Base-by-base conservation (phyloP, 1,140 invertebrate species). In the Nebria ingens region DNA sequence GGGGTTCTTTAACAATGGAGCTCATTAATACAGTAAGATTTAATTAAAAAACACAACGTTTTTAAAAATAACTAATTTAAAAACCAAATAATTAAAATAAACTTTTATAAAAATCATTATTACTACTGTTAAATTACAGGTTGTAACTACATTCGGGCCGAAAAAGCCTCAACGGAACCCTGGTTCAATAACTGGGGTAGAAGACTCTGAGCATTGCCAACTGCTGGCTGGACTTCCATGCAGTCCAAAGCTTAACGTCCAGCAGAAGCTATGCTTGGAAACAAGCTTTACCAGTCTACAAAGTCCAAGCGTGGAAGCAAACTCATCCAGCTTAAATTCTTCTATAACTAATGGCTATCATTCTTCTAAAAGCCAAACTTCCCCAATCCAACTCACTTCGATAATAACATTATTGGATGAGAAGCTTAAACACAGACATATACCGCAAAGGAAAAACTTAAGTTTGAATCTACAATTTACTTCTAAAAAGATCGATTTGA, bases 201-300 rank as follows among this genome's bases (percentile, higher is more conserved):
- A 25, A 1, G 62, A 71, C 53, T 45, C 62, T 11, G 61, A 68
- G 55, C 62, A 67, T 54, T 56, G 64, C 57, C 60, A 67, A 56
- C 51, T 71, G 60, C 38, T 58, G 58, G 50, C 71, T 67, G 59
- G 67, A 59, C 59, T 62, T 61, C 29, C 65, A 64, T 64, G 64
- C 53, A 64, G 64, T 53, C 60, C 69, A 55, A 71, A 65, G 57
- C 69, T 70, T 56, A 79, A 71, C 55, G 76, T 73, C 51, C 80
- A 73, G 57, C 80, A 78, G 56, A 74, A 76, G 54, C 68, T 87
- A 12, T 85, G 80, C 60, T 69, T 88, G 52, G 87, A 89, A 68
- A 89, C 86, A 1, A 86, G 84, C 61, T 88, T 89, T 68, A 84
- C 85, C 2, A 84, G 81, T 51, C 65, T 83, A 2, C 77, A 79